phyloP scores from a whole-genome alignment of 2,113 vertebrate genomes.

The Sylvilagus bachmani region DNA sequence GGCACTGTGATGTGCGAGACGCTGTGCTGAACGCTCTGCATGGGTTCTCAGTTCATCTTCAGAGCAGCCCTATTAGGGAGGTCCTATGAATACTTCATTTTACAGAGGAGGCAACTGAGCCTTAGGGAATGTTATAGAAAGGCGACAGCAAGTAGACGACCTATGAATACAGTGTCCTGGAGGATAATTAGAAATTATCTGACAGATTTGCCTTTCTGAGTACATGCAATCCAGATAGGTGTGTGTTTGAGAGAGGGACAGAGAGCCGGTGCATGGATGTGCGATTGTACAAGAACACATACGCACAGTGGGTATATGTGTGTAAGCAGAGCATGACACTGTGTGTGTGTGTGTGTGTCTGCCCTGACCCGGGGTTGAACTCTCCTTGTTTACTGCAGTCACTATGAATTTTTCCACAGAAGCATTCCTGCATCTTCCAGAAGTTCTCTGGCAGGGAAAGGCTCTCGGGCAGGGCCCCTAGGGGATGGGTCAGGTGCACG shows the following conservation, averaged over 20 bases:
- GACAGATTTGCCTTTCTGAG: too few species aligned
- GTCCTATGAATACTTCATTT: neutral
- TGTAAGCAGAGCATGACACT: neutral
- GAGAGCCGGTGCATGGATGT: neutral
- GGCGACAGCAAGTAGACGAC: neutral
- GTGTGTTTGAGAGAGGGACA: neutral
- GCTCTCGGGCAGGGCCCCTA: neutral
- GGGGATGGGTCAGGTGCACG: neutral
- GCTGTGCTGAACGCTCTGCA: neutral
- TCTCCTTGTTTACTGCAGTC: slow-evolving; percentile 12
- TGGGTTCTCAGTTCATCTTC: neutral
- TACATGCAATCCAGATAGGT: neutral
- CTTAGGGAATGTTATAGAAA: neutral
- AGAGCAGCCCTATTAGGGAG: neutral
- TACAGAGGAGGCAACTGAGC: neutral
- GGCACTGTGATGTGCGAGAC: neutral
- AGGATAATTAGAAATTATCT: neutral
- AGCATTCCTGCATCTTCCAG: neutral
- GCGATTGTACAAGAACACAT: neutral
- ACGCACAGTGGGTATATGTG: neutral
- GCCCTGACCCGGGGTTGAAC: neutral
- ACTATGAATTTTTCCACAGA: neutral
- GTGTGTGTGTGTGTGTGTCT: neutral
- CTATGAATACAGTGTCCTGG: neutral
- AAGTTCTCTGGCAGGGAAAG: neutral